Conservation (phyloP, 2,888 invertebrate genomes). For the Acheta domesticus region DNA sequence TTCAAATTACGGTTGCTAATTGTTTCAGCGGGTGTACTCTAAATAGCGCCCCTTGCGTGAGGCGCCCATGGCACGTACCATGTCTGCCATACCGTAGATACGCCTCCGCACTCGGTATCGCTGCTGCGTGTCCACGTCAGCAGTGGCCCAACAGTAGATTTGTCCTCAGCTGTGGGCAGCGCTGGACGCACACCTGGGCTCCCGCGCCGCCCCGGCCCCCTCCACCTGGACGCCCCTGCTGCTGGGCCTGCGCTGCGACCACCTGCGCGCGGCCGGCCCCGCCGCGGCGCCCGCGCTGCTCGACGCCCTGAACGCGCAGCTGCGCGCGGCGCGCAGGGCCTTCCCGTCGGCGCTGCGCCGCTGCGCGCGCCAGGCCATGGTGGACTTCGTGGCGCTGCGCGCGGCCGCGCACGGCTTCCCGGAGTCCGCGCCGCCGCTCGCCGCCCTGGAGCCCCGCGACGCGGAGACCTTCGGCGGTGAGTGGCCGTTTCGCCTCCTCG, state of each 20-base stretch:
- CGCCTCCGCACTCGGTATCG: no score
- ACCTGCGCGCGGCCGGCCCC: background rate
- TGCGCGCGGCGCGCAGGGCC: background rate
- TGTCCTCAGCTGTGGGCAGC: background rate
- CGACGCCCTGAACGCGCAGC: constrained; percentile 8
- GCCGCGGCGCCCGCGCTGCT: background rate
- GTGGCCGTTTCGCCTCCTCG: background rate
- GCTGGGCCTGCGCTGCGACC: background rate
- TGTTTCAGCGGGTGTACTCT: no score
- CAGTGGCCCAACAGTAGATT: no score
- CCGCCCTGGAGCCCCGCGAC: background rate
- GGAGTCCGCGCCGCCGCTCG: background rate
- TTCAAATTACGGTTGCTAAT: no score
- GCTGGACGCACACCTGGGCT: background rate
- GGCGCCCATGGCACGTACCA: no score
- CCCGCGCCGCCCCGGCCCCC: background rate
- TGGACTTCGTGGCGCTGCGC: background rate
- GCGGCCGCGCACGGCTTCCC: background rate
- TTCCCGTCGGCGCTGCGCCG: background rate
- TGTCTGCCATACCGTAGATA: no score
- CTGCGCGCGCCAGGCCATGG: background rate
- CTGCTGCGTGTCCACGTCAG: no score
- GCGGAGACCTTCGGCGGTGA: background rate
- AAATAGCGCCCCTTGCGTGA: no score
- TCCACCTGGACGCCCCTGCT: background rate